A percentile compares a stretch with the other conserved stretches of the same genome.
These are phyloP conservation scores for Leptopilina clavipes DNA, from an alignment of 1,140 invertebrate genomes.

Conservation along the genomic window DNA sequence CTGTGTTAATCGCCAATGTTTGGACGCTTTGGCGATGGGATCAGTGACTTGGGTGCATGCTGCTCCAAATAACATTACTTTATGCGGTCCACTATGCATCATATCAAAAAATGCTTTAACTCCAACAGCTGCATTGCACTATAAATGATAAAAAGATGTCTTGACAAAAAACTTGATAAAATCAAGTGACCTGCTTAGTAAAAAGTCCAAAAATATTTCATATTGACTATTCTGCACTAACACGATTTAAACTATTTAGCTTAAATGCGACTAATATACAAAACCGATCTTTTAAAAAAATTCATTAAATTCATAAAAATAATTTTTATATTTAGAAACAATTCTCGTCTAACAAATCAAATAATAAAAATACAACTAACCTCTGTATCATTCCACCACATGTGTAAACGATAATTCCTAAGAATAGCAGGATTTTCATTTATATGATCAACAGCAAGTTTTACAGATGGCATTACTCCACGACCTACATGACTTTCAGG, in stretches of 20 bases:
- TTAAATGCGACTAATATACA: too few species aligned
- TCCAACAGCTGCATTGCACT: conserved; percentile 99
- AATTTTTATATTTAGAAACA: too few species aligned
- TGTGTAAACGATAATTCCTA: conserved; percentile 90
- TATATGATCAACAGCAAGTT: conserved; percentile 93
- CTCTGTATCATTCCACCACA: conserved; percentile 97
- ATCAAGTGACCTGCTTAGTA: too few species aligned
- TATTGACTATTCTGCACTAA: not conserved
- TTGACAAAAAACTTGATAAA: too few species aligned
- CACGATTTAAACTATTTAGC: too few species aligned
- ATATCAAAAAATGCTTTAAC: conserved; percentile 99
- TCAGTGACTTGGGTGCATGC: conserved; percentile 97
- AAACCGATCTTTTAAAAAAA: too few species aligned
- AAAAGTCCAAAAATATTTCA: not conserved
- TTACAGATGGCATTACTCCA: conserved; percentile 94
- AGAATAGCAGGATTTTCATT: conserved; percentile 90
- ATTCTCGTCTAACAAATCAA: not conserved
- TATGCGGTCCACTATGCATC: conserved; percentile 94
- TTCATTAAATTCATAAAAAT: too few species aligned
- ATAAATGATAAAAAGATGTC: conserved; percentile 65
- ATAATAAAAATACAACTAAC: conserved; percentile 75
- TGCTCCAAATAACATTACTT: conserved; percentile 96
- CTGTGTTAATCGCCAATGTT: conserved; percentile 97
- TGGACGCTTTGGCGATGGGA: conserved; percentile 97
- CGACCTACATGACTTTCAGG: conserved; percentile 81